phyloP scores from a whole-genome alignment of 2,113 vertebrate genomes.

The Centropristis striata region DNA sequence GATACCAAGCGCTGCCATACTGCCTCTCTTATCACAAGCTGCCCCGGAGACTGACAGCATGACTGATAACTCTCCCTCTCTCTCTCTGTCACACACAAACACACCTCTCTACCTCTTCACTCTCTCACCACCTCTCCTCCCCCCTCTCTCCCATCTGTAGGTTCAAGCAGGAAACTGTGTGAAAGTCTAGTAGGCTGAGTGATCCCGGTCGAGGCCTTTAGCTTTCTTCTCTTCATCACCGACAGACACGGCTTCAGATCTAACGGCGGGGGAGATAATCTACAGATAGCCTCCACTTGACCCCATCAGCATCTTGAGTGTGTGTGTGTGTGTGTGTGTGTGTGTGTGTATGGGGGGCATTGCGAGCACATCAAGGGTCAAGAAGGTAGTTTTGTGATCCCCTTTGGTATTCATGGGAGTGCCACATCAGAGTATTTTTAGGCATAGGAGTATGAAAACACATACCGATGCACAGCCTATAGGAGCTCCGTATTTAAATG shows the following conservation, averaged over 20 bases:
- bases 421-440: constrained; percentile 13
- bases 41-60: constrained; percentile 74
- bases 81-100: constrained; percentile 31
- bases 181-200: constrained; percentile 40
- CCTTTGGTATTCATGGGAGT: constrained; percentile 40
- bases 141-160: neutral
- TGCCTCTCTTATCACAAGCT: constrained; percentile 72
- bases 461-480: neutral
- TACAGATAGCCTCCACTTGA: constrained; percentile 64
- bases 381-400: constrained; percentile 9
- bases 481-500: neutral
- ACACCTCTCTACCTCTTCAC: constrained; percentile 28
- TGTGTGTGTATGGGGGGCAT: neutral
- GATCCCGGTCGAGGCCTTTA: constrained; percentile 54
- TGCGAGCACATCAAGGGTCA: constrained; percentile 27
- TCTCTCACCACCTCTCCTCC: constrained; percentile 29
- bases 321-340: constrained; percentile 8
- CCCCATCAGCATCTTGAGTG: constrained; percentile 52
- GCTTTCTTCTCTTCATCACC: constrained; percentile 57
- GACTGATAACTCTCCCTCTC: constrained; percentile 73
- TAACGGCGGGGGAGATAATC: constrained; percentile 56
- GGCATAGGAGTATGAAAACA: neutral
- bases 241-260: constrained; percentile 51
- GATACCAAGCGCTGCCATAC: constrained; percentile 55
- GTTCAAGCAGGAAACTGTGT: constrained; percentile 45